Conservation (phyloP, 2,113 vertebrate species). For the Butastur rufipennis region DNA sequence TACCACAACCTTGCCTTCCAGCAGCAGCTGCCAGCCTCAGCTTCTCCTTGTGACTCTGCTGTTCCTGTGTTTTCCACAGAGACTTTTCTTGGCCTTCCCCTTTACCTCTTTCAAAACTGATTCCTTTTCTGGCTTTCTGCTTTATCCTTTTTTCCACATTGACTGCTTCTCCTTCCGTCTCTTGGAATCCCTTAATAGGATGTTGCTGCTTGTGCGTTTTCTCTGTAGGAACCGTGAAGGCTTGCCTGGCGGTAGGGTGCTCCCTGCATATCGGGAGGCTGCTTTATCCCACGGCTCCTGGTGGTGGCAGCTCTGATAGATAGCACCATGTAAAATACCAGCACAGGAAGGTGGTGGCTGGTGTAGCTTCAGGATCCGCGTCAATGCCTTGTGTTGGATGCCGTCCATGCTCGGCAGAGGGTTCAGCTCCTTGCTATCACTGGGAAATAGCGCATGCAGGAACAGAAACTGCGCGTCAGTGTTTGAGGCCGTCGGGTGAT, state of each 20-base stretch:
- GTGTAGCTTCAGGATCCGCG: rapidly evolving
- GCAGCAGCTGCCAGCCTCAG: neutral
- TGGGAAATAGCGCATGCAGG: rapidly evolving
- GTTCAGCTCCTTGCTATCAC: neutral
- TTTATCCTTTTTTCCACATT: neutral
- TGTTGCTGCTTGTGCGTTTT: rapidly evolving
- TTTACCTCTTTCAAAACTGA: neutral
- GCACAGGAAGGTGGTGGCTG: neutral
- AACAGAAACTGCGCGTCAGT: rapidly evolving
- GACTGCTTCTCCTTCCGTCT: neutral
- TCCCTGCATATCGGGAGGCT: rapidly evolving
- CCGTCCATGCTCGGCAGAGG: neutral
- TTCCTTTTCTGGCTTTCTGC: neutral
- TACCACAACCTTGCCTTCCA: neutral
- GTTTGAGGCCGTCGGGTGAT: neutral
- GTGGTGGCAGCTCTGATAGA: neutral
- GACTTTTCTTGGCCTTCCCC: neutral
- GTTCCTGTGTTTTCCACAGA: neutral
- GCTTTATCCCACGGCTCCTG: neutral
- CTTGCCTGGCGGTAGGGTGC: neutral
- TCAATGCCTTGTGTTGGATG: rapidly evolving
- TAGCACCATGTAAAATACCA: no score
- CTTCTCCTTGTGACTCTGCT: neutral
- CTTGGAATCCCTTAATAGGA: neutral
- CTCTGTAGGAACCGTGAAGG: neutral